Conservation (phyloP, 2,888 invertebrate species). For the Tetramorium bicarinatum region DNA sequence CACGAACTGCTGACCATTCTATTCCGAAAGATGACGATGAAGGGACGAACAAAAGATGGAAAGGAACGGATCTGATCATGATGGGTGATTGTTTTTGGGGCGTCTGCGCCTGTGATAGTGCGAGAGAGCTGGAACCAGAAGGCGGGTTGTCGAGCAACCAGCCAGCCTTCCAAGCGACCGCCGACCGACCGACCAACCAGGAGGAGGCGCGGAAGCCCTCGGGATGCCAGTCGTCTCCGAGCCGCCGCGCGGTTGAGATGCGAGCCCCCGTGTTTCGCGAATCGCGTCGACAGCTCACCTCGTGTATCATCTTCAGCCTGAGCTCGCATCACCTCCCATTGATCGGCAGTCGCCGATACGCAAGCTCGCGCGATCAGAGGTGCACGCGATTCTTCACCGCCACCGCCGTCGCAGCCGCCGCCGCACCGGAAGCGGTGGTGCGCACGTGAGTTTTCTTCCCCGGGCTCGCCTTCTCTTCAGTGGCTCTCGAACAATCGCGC, state of each 20-base stretch:
- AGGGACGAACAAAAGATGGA: background rate
- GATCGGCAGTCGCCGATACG: conserved; percentile 19
- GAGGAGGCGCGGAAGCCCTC: conserved; percentile 74
- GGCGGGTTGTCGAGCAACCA: conserved; percentile 28
- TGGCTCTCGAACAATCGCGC: conserved; percentile 20
- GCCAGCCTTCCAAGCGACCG: conserved; percentile 45
- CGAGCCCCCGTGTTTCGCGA: conserved; percentile 62
- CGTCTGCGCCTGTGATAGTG: conserved; percentile 73
- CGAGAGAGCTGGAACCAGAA: conserved; percentile 60
- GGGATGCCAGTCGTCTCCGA: conserved; percentile 83
- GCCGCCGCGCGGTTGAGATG: conserved; percentile 81
- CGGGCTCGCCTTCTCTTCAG: conserved; percentile 1
- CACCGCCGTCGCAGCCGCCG: background rate
- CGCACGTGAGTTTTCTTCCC: conserved; percentile 38
- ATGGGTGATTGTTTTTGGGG: conserved; percentile 73
- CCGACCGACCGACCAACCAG: conserved; percentile 63
- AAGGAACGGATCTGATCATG: conserved; percentile 49
- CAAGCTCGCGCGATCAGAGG: conserved; percentile 6
- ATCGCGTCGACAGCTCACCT: conserved; percentile 55
- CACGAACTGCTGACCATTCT: background rate
- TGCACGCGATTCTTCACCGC: background rate
- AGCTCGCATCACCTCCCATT: background rate
- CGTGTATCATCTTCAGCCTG: conserved; percentile 54
- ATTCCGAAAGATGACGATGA: background rate
- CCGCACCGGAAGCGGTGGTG: background rate